Base-by-base conservation (phyloP, 2,888 invertebrate genomes). In the Coleophora deauratella region DNA sequence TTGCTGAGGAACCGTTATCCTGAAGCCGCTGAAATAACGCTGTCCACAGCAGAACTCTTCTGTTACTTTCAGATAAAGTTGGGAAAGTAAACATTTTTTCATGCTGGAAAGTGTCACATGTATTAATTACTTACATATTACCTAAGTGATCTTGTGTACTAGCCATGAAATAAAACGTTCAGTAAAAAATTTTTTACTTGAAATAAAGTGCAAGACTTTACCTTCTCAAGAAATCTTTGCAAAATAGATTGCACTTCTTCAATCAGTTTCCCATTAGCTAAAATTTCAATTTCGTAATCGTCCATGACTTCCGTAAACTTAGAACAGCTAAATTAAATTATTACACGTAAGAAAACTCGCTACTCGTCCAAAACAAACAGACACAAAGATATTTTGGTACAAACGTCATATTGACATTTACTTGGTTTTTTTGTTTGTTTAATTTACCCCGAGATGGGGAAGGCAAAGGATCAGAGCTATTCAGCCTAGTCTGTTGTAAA, bases 21-120 rank as follows among this genome's bases (percentile, higher is more conserved):
- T 85, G 80, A n/a, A 92, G 72, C 52, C 86, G 81, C 50, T 85
- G 73, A 60, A 90, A 90, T 41, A 93, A 61, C 27, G 79, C 78
- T 14, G 84, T 77, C 92, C 92, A 93, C 37, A 92, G 55, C 34
- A 88, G 67, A 40, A 73, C 72, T 52, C 91, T 77, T 47, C 80
- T 77, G 51, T 87, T 84, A 41, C 82, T 80, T 46, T 82, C 62
- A 44, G 87, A 78, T 47, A 93, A 66, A 58, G 86, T 87, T n/a
- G 89, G 87, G 69, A 93, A 92, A 27, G 68, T 72, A 60, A 90
- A 91, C 1, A 74, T 74, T 54, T 85, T 86, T 50, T 87, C 68
- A 59, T 79, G 74, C 85, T 85, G 68, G 40, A 81, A 81, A 31
- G 13, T 33, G 9, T 13, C 9, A 38, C 28, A 27, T 32, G 32